These are phyloP conservation scores for Andrena flavipes DNA, from an alignment of 2,888 invertebrate genomes.

Conservation along the genomic window DNA sequence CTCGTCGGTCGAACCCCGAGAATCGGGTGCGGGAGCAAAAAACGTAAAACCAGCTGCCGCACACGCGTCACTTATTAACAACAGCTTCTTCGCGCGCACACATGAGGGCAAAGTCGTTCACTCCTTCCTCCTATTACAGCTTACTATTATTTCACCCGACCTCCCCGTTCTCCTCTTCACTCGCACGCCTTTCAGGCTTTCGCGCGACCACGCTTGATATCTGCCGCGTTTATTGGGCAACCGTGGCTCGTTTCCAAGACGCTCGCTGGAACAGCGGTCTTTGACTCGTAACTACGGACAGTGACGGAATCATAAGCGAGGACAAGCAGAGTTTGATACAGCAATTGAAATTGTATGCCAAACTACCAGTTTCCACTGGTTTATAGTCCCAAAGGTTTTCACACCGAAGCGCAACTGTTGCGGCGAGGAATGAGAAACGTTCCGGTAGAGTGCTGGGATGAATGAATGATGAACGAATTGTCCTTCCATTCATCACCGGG, in stretches of 20 bases:
- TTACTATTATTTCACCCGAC: constrained; percentile 64
- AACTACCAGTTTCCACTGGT: too few relatives aligned
- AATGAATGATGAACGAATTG: neutral
- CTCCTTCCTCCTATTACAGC: constrained; percentile 67
- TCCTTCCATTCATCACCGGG: neutral
- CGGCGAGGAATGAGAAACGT: too few relatives aligned
- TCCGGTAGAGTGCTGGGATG: neutral
- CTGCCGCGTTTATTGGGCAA: neutral
- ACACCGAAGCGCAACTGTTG: too few relatives aligned
- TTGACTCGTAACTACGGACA: constrained; percentile 1
- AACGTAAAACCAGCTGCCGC: constrained; percentile 82
- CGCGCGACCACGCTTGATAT: constrained; percentile 14
- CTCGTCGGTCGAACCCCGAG: constrained; percentile 74
- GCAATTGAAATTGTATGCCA: too few relatives aligned
- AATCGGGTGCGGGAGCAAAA: constrained; percentile 74
- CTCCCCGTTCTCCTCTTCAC: constrained; percentile 37
- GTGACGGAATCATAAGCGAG: too few relatives aligned
- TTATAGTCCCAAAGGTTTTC: too few relatives aligned
- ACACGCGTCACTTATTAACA: constrained; percentile 83
- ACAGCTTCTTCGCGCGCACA: constrained; percentile 77
- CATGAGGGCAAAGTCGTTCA: constrained; percentile 72
- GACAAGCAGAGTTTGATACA: neutral
- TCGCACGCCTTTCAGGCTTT: constrained; percentile 16
- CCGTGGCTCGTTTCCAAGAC: neutral
- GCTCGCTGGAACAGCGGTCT: constrained; percentile 12